These are phyloP conservation scores for Phocides pigmalion DNA, from an alignment of 1,140 invertebrate genomes.

Conservation along the genomic window DNA sequence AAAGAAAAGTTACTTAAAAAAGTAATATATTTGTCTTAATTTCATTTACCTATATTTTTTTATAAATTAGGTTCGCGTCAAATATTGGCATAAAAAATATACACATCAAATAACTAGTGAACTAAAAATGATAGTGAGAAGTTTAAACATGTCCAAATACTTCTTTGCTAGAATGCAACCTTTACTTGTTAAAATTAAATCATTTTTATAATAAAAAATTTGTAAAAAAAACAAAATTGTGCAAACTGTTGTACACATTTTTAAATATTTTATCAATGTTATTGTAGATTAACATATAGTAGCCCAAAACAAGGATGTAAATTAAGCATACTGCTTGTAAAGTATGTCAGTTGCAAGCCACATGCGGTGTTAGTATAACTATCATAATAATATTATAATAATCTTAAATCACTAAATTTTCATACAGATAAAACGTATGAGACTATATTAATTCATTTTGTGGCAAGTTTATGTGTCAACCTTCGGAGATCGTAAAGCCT, in stretches of 20 bases:
- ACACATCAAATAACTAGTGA: neutral
- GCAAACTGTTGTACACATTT: neutral
- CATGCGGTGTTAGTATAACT: constrained; percentile 10
- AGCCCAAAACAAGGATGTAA: neutral
- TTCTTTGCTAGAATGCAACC: no score
- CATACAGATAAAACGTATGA: neutral
- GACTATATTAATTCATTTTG: neutral
- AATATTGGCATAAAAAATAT: constrained; percentile 9
- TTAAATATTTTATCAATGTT: neutral
- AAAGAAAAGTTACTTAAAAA: constrained; percentile 9
- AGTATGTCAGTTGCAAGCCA: neutral
- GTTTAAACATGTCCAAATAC: neutral
- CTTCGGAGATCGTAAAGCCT: constrained; percentile 61
- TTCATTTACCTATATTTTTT: constrained; percentile 11
- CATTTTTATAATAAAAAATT: no score
- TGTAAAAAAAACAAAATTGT: no score
- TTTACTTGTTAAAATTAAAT: neutral
- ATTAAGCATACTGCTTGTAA: neutral
- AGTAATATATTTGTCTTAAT: constrained; percentile 41
- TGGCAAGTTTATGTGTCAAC: constrained; percentile 23
- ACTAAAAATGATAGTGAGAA: neutral
- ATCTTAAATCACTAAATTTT: constrained; percentile 8
- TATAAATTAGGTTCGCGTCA: constrained; percentile 4
- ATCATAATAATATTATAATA: constrained; percentile 2
- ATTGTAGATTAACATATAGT: neutral